Evolutionary conservation across 2,888 invertebrate species (phyloP).

Genomic region (Sturmia bella): DNA sequence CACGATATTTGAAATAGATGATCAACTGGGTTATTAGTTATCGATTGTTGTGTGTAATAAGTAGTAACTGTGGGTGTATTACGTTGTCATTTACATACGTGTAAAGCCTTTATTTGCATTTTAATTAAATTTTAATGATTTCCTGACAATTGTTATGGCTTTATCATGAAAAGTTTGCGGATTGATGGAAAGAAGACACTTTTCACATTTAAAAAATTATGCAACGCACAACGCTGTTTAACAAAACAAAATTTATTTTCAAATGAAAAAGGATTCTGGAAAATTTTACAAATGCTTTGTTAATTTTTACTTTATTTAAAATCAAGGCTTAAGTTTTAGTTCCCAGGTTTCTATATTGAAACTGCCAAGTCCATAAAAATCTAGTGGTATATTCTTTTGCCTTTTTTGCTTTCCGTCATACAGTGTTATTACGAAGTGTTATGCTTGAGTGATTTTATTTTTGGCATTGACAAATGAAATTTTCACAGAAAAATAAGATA

Average conservation of each 20-base stretch:
- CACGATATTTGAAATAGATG: too few species aligned
- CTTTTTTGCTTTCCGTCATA: too few species aligned
- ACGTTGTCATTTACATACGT: neutral
- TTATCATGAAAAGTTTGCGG: conserved; percentile 1
- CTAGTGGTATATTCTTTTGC: too few species aligned
- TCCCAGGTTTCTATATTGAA: neutral
- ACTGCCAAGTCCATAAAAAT: neutral
- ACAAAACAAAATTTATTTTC: too few species aligned
- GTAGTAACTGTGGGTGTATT: neutral
- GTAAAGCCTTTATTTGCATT: conserved; percentile 45
- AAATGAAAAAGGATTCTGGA: neutral
- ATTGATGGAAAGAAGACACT: neutral
- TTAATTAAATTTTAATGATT: conserved; percentile 57
- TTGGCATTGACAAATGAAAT: neutral
- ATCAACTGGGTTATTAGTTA: too few species aligned
- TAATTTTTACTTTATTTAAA: too few species aligned
- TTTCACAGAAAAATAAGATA: conserved; percentile 3
- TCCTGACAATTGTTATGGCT: conserved; percentile 44
- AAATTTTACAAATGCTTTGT: too few species aligned
- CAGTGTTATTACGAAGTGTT: neutral
- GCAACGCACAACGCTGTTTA: too few species aligned
- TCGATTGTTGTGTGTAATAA: neutral
- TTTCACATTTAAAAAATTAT: too few species aligned
- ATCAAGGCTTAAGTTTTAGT: too few species aligned
- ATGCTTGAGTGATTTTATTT: conserved; percentile 2